Evolutionary conservation across 2,888 invertebrate genomes (phyloP).

Genomic region (Macaria notata): DNA sequence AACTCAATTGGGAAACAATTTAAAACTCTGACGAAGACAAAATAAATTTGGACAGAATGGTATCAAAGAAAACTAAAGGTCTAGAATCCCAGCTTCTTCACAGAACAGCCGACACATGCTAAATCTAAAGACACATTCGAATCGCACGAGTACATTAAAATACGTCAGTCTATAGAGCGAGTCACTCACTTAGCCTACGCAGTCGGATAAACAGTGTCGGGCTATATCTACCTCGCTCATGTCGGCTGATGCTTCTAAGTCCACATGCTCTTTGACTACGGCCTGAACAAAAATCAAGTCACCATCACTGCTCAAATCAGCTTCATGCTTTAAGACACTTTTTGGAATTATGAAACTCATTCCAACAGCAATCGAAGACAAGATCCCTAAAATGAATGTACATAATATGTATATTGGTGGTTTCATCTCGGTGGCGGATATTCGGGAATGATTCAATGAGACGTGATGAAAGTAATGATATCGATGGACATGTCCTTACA

Average conservation of each 20-base stretch:
- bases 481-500: constrained; percentile 10
- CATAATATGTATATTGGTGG: constrained; percentile 17
- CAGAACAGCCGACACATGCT: constrained; percentile 44
- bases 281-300: constrained; percentile 5
- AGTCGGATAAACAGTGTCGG: constrained; percentile 60
- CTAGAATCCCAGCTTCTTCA: constrained; percentile 13
- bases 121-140: constrained; percentile 69
- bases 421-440: constrained; percentile 24
- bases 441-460: constrained; percentile 24
- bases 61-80: neutral
- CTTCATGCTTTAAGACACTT: neutral
- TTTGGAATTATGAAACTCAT: constrained; percentile 1
- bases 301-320: neutral
- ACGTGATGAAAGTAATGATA: constrained; percentile 16
- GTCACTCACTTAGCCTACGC: constrained; percentile 71
- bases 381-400: neutral
- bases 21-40: too few relatives aligned
- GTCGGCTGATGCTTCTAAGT: constrained; percentile 24
- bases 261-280: constrained; percentile 22
- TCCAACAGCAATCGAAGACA: neutral
- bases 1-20: too few relatives aligned
- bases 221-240: constrained; percentile 32
- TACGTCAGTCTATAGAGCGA: constrained; percentile 75
- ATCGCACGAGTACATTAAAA: constrained; percentile 75
- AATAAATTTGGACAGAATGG: too few relatives aligned